Percentiles rank a stretch among this genome's conserved stretches.
Conservation (phyloP, 2,797 vertebrate species). For the Rhinichthys osculus region DNA sequence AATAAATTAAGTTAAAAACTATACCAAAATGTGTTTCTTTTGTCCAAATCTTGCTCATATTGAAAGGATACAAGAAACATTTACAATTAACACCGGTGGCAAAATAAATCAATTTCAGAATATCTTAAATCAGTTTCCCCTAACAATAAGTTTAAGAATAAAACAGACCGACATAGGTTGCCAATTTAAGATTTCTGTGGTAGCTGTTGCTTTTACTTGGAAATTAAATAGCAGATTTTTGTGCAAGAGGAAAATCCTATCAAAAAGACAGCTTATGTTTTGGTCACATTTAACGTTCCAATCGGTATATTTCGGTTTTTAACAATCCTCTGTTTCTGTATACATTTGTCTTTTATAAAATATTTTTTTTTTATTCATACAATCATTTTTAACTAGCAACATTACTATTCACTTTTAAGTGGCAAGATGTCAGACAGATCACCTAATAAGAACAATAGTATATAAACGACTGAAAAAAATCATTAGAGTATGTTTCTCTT, state of each 20-base stretch:
- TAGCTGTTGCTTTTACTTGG: slow-evolving; percentile 70
- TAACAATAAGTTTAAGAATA: slow-evolving; percentile 79
- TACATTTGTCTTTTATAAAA: slow-evolving; percentile 98
- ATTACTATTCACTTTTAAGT: slow-evolving; percentile 90
- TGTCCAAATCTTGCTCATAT: slow-evolving; percentile 80
- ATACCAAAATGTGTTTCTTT: slow-evolving; percentile 81
- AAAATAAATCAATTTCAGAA: slow-evolving; percentile 80
- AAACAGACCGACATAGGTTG: slow-evolving; percentile 81
- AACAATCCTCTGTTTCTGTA: slow-evolving; percentile 89
- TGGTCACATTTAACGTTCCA: slow-evolving; percentile 86
- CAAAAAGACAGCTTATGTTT: slow-evolving; percentile 83
- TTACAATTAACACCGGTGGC: slow-evolving; percentile 89
- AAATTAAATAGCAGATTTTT: slow-evolving; percentile 77
- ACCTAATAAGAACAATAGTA: slow-evolving; percentile 94
- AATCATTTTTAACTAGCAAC: slow-evolving; percentile 95
- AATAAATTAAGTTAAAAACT: slow-evolving; percentile 93
- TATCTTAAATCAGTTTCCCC: slow-evolving; percentile 77
- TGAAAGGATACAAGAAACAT: slow-evolving; percentile 88
- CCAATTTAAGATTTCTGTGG: slow-evolving; percentile 75
- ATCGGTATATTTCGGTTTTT: slow-evolving; percentile 79
- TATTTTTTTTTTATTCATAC: slow-evolving; percentile 92
- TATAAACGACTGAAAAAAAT: slow-evolving; percentile 95
- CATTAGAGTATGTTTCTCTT: slow-evolving; percentile 85
- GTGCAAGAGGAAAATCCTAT: slow-evolving; percentile 82
- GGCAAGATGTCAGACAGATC: slow-evolving; percentile 92